Percentiles rank a stretch among this genome's conserved stretches.
Conservation (phyloP, 2,797 vertebrate genomes). For the Astyanax mexicanus region DNA sequence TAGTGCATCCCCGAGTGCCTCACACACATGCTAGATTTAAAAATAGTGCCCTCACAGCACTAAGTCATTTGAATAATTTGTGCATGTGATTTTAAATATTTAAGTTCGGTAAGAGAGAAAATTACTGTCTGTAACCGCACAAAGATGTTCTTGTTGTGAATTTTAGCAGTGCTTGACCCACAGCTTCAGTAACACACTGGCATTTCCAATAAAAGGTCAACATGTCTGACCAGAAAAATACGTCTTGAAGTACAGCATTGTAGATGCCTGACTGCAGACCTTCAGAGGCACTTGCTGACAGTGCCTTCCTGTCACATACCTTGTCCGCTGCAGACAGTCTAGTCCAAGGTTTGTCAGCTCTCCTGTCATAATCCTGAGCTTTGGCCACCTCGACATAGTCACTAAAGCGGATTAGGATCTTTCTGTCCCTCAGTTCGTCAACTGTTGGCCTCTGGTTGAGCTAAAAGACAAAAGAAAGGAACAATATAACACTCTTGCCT, state of each 20-base stretch:
- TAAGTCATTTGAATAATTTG: neutral
- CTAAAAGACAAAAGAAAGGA: conserved; percentile 71
- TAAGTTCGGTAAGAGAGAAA: neutral
- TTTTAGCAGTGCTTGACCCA: neutral
- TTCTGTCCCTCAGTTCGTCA: conserved; percentile 95
- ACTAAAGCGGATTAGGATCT: conserved; percentile 98
- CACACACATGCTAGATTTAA: neutral
- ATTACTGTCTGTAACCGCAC: neutral
- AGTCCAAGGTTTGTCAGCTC: conserved; percentile 98
- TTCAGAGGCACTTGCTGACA: neutral
- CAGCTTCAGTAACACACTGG: neutral
- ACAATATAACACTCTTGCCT: neutral
- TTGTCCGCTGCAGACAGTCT: conserved; percentile 97
- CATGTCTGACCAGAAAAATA: neutral
- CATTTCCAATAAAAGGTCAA: neutral
- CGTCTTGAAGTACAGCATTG: neutral
- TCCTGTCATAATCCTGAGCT: conserved; percentile 98
- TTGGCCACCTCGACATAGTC: conserved; percentile 99
- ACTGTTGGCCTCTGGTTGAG: conserved; percentile 98
- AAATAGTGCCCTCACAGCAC: conserved; percentile 14
- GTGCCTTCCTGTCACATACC: conserved; percentile 72
- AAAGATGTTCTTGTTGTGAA: neutral
- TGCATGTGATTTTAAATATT: neutral
- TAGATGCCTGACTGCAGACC: neutral
- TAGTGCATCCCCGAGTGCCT: conserved; percentile 55